Evolutionary conservation across 2,113 vertebrate genomes (phyloP).

Genomic region (Canis aureus): DNA sequence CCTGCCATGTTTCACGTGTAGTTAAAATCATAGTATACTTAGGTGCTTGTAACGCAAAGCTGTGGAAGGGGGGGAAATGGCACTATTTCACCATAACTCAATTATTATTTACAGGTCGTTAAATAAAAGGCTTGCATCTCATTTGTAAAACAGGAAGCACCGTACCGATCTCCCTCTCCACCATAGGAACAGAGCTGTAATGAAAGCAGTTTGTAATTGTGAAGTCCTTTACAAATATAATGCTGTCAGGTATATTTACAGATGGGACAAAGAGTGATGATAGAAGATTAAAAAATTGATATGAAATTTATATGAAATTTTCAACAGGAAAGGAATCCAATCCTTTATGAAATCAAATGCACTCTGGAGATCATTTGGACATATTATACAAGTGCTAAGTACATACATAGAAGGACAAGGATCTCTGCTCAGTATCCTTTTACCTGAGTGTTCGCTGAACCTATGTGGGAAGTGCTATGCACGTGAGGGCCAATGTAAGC

Average conservation of each 20-base stretch:
- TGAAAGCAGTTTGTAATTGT: background rate
- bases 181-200: background rate
- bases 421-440: background rate
- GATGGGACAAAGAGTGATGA: background rate
- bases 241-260: background rate
- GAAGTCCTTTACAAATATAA: background rate
- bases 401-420: background rate
- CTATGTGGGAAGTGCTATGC: background rate
- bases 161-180: accelerated
- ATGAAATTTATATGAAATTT: background rate
- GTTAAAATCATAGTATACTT: background rate
- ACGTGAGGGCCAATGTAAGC: accelerated
- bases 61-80: background rate
- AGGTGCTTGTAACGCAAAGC: background rate
- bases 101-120: background rate
- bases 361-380: background rate
- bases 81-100: background rate
- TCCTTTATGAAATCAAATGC: background rate
- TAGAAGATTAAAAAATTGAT: background rate
- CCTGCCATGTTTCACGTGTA: background rate
- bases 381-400: background rate
- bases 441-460: background rate
- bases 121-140: background rate
- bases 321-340: background rate
- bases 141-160: background rate